Percentiles rank a stretch among this genome's conserved stretches.
These are phyloP conservation scores for Rhea americana DNA, from an alignment of 2,113 vertebrate species.

Conservation along the genomic window DNA sequence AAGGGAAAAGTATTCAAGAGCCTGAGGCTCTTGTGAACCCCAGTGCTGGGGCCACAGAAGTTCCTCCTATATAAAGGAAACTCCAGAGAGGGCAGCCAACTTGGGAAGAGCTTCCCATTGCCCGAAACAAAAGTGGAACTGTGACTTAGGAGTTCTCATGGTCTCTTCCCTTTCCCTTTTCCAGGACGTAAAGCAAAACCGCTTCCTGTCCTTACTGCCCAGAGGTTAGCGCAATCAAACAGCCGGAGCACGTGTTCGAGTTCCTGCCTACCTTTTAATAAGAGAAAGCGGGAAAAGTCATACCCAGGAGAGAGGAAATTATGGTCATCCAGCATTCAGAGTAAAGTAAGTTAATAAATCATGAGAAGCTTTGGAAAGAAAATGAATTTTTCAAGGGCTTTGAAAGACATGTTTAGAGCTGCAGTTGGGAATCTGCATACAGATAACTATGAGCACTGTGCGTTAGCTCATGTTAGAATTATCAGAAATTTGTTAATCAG, in stretches of 20 bases:
- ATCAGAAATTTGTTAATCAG: background rate
- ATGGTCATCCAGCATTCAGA: background rate
- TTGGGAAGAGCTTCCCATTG: background rate
- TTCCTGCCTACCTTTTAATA: background rate
- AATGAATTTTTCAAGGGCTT: conserved; percentile 32
- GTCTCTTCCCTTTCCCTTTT: background rate
- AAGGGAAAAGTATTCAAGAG: background rate
- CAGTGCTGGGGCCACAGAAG: background rate
- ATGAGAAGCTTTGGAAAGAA: conserved; percentile 25
- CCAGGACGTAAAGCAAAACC: background rate
- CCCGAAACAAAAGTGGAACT: background rate
- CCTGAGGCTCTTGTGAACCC: background rate
- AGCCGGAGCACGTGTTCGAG: background rate
- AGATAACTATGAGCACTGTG: background rate
- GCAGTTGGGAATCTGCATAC: background rate
- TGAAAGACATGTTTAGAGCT: background rate
- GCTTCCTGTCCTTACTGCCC: background rate
- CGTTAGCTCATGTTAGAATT: background rate
- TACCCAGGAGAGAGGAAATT: background rate
- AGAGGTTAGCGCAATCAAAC: background rate
- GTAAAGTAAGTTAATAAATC: conserved; percentile 43
- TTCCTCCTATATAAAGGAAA: background rate
- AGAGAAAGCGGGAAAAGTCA: background rate
- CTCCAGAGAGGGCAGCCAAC: background rate
- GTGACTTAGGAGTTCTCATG: background rate